phyloP scores from a whole-genome alignment of 2,888 invertebrate genomes.

The Toxonevra muliebris region DNA sequence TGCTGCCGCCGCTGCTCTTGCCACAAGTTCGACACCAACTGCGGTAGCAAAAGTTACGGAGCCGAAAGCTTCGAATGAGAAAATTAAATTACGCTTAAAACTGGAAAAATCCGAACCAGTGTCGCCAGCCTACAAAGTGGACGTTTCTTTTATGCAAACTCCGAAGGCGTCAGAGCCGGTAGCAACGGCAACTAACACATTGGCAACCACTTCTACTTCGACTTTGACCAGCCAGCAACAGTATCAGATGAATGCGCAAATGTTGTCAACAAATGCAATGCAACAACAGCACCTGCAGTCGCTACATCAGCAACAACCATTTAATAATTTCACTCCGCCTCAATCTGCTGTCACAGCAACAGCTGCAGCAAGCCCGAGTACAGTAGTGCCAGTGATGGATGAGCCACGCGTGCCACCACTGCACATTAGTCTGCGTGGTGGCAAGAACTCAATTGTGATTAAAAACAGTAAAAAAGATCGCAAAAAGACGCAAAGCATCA shows the following conservation, averaged over 20 bases:
- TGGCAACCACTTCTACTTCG: conserved; percentile 25
- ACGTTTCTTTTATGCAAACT: conserved; percentile 75
- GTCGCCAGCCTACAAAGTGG: conserved; percentile 81
- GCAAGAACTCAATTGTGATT: conserved; percentile 83
- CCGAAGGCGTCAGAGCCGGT: conserved; percentile 58
- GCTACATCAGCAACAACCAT: conserved; percentile 38
- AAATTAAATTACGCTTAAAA: conserved; percentile 83
- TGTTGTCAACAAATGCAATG: not conserved
- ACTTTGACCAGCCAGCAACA: conserved; percentile 35
- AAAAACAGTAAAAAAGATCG: conserved; percentile 79
- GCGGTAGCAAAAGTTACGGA: conserved; percentile 26
- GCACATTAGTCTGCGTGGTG: conserved; percentile 81
- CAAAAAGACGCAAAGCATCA: conserved; percentile 65
- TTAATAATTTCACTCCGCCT: conserved; percentile 39
- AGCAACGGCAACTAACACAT: conserved; percentile 12
- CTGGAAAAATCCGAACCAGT: conserved; percentile 85
- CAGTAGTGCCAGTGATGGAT: conserved; percentile 64
- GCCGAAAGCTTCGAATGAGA: conserved; percentile 67
- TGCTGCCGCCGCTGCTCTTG: conserved; percentile 18
- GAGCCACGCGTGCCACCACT: conserved; percentile 87
- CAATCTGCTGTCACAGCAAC: conserved; percentile 25
- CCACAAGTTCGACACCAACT: conserved; percentile 20
- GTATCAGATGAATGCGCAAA: conserved; percentile 34
- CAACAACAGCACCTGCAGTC: conserved; percentile 36
- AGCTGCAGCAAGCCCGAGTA: conserved; percentile 25